A percentile compares a stretch with the other conserved stretches of the same genome.
phyloP scores from a whole-genome alignment of 2,113 vertebrate species.

The Forbesichthys papilliferus region DNA sequence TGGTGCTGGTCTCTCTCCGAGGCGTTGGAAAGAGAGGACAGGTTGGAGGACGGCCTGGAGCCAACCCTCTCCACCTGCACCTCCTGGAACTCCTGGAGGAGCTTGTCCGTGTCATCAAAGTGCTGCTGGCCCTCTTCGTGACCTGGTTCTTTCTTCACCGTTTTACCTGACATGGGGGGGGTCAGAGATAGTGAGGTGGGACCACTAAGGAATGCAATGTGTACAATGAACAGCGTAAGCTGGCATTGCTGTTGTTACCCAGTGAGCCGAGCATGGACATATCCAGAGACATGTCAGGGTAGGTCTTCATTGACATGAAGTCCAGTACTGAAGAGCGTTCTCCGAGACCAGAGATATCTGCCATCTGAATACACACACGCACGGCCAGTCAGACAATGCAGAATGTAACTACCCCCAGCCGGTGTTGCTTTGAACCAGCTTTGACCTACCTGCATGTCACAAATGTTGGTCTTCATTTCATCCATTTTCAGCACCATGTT shows the following conservation, averaged over 20 bases:
- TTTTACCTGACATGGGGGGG: constrained; percentile 78
- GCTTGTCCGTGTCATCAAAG: constrained; percentile 89
- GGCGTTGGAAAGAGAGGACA: constrained; percentile 93
- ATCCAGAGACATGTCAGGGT: constrained; percentile 91
- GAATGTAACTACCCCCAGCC: background rate
- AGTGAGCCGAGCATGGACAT: constrained; percentile 90
- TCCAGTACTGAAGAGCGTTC: constrained; percentile 87
- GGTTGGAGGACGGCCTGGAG: constrained; percentile 92
- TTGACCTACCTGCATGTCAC: constrained; percentile 74
- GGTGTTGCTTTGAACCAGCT: background rate
- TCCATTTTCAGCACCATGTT: constrained; percentile 83
- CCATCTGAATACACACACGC: constrained; percentile 70
- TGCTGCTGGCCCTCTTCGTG: constrained; percentile 87
- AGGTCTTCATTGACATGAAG: constrained; percentile 89
- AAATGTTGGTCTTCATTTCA: constrained; percentile 82
- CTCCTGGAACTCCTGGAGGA: constrained; percentile 95
- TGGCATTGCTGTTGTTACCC: constrained; percentile 73
- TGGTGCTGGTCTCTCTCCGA: constrained; percentile 95
- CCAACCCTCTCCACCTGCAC: constrained; percentile 89
- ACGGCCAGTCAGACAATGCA: background rate
- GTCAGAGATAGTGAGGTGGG: background rate
- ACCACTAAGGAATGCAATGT: background rate
- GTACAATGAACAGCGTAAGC: background rate
- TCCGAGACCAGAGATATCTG: constrained; percentile 77
- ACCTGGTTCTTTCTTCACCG: constrained; percentile 90